Percentiles rank a stretch among this genome's conserved stretches.
Evolutionary conservation across 2,113 vertebrate species (phyloP).

Genomic region (Zapus hudsonius): DNA sequence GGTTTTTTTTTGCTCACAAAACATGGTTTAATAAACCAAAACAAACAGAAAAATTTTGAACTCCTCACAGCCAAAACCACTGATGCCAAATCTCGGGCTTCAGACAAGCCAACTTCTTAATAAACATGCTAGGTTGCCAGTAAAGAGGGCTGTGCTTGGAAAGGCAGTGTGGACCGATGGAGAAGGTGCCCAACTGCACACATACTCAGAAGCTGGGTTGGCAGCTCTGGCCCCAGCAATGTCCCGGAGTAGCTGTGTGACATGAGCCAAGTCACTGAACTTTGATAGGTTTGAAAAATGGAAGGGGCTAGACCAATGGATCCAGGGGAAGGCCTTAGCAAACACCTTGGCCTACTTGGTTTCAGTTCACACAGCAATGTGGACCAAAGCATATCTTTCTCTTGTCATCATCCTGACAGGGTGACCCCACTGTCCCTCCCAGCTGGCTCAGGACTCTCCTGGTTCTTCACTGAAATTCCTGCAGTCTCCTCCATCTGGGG

Average conservation of each 20-base stretch:
- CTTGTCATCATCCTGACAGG: neutral
- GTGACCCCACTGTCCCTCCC: neutral
- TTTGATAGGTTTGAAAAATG: neutral
- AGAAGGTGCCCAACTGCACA: neutral
- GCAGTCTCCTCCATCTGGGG: neutral
- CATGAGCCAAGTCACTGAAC: neutral
- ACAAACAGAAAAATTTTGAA: conserved; percentile 61
- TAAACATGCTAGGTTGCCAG: neutral
- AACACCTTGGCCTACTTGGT: neutral
- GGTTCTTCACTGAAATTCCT: neutral
- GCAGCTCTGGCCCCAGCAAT: neutral
- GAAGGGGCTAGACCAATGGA: neutral
- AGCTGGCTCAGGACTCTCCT: neutral
- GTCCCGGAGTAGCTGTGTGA: neutral
- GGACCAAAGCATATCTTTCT: neutral
- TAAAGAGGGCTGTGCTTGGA: conserved; percentile 32
- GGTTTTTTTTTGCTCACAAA: neutral
- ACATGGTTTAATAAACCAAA: conserved; percentile 52
- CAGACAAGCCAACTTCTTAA: conserved; percentile 58
- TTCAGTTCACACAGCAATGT: neutral
- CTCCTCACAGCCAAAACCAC: conserved; percentile 56
- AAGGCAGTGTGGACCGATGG: neutral
- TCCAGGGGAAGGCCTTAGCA: neutral
- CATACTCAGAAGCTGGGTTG: neutral
- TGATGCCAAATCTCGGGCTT: conserved; percentile 59